Conservation (phyloP, 2,797 vertebrate genomes). For the Enteromius mattozi region DNA sequence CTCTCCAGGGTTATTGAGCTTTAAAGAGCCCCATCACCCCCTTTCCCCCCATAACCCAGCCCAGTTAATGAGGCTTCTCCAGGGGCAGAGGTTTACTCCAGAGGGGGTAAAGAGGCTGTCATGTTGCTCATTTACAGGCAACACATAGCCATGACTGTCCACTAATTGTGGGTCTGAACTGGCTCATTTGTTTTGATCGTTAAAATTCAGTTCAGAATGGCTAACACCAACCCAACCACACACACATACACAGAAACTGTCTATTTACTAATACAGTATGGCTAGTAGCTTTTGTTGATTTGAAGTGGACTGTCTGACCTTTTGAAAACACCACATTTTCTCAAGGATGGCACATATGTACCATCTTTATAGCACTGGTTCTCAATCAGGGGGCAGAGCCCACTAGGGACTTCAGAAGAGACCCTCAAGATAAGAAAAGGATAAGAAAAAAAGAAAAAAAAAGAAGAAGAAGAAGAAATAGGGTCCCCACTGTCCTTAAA, state of each 20-base stretch:
- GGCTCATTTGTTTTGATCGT: slow-evolving; percentile 89
- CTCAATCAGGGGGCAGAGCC: neutral
- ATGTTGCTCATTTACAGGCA: slow-evolving; percentile 91
- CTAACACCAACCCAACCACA: slow-evolving; percentile 53
- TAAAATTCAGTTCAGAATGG: slow-evolving; percentile 84
- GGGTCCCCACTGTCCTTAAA: neutral
- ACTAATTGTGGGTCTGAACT: slow-evolving; percentile 85
- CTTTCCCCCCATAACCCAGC: slow-evolving; percentile 56
- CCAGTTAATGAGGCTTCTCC: slow-evolving; percentile 87
- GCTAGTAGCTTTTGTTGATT: slow-evolving; percentile 72
- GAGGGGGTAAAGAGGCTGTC: slow-evolving; percentile 90
- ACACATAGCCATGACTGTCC: slow-evolving; percentile 87
- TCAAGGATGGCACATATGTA: slow-evolving; percentile 55
- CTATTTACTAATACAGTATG: slow-evolving; percentile 82
- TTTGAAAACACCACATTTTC: slow-evolving; percentile 50
- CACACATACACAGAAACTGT: neutral
- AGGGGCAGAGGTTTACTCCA: slow-evolving; percentile 82
- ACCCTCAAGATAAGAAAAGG: neutral
- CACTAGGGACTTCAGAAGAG: neutral
- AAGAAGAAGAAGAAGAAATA: neutral
- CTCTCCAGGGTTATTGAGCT: slow-evolving; percentile 75
- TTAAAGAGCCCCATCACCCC: slow-evolving; percentile 73
- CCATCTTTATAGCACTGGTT: neutral
- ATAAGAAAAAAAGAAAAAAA: neutral
- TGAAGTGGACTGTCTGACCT: slow-evolving; percentile 71